These are phyloP conservation scores for Lepidotrigona ventralis DNA, from an alignment of 1,140 invertebrate genomes.

Conservation along the genomic window DNA sequence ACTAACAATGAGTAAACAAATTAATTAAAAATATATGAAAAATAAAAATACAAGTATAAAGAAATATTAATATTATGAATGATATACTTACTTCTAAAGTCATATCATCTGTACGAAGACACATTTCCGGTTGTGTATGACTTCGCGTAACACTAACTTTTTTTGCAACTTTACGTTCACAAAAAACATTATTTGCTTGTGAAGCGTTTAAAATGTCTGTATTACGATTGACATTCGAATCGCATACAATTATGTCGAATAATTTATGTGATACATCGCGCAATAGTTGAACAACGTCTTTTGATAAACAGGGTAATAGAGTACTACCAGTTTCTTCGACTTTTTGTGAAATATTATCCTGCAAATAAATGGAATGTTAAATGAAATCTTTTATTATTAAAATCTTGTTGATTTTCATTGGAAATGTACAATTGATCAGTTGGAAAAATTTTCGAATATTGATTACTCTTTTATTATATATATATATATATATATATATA, in stretches of 20 bases:
- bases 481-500: too few species aligned
- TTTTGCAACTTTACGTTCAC: neutral
- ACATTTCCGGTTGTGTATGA: constrained; percentile 32
- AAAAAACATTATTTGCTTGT: neutral
- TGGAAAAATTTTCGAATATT: too few species aligned
- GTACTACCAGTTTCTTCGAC: constrained; percentile 73
- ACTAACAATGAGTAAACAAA: neutral
- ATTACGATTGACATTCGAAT: constrained; percentile 51
- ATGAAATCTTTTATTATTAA: too few species aligned
- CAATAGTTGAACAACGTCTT: constrained; percentile 62
- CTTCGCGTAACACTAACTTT: constrained; percentile 4
- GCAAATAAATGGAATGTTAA: constrained; percentile 5
- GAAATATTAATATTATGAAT: neutral
- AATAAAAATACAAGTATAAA: neutral
- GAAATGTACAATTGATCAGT: too few species aligned
- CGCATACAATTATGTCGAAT: constrained; percentile 62
- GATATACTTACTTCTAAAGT: neutral
- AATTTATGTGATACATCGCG: constrained; percentile 63
- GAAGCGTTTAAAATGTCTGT: constrained; percentile 17
- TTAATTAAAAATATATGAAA: neutral
- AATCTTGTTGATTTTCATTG: too few species aligned
- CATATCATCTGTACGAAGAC: neutral
- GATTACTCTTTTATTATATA: too few species aligned
- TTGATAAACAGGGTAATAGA: constrained; percentile 66
- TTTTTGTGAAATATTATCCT: constrained; percentile 66